Base-by-base conservation (phyloP, 2,888 invertebrate genomes). In the Pachydiplax longipennis region DNA sequence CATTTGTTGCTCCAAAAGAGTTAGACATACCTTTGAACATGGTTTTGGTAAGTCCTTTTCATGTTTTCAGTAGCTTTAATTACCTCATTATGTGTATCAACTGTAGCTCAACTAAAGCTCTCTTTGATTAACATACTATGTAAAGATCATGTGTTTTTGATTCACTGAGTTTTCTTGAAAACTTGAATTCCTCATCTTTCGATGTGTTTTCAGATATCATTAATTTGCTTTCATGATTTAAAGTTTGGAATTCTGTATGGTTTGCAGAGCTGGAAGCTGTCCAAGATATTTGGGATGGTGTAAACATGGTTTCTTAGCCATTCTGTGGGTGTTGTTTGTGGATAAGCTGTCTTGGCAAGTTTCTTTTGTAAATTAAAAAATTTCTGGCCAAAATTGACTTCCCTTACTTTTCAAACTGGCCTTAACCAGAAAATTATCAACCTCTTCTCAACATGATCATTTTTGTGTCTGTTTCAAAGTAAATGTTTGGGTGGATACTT, bases 11-110 rank as follows among this genome's bases (percentile, higher is more conserved):
- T 61, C 96, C 97, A 12, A 95, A 95, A 0, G 96, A 96, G 91
- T 95, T 99, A 91, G 96, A 96, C 93, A 95, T 99, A 87, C 98
- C 99, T 0, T 94, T 95, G 48, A 97, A 96, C 92, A 96, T 98
- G 93, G 94, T 95, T 90, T 93, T 97, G 94, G 97, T 97, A 94
- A 95, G 95, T 93, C 81, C n/a, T 40, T 65, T 10, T 15, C 6
- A 91, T 58, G 35, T 53, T 91, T 22, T 22, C 81, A 61, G 35
- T n/a, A 53, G 83, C 58, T 35, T 35, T 12, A 18, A 10, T 61
- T 61, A 37, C 37, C 40, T 87, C 61, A 53, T 35, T 35, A 87
- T 25, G 58, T 25, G 37, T 83, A 22, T 87, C 37, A 61, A 61
- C 35, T 61, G 37, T n/a, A 58, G 15, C 40, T 61, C 15, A 90